phyloP scores from a whole-genome alignment of 1,140 invertebrate genomes.

The Musca domestica region DNA sequence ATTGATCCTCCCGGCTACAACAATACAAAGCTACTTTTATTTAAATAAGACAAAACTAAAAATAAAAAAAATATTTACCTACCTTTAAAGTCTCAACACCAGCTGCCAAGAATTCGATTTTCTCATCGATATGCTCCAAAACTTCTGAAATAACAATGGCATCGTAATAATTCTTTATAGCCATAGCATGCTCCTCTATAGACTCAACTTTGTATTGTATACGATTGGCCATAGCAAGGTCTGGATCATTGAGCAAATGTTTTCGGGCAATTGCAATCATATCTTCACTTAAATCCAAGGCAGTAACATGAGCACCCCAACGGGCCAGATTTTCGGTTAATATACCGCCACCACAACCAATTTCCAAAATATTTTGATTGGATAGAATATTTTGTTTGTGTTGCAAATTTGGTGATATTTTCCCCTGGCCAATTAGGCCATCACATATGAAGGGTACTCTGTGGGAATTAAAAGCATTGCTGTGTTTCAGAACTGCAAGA shows the following conservation, averaged over 20 bases:
- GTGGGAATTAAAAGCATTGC: constrained; percentile 2
- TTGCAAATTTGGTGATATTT: constrained; percentile 35
- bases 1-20: constrained; percentile 76
- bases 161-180: constrained; percentile 66
- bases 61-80: constrained; percentile 16
- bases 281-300: constrained; percentile 51
- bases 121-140: constrained; percentile 84
- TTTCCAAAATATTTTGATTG: constrained; percentile 73
- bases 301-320: constrained; percentile 45
- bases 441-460: constrained; percentile 77
- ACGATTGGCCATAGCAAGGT: constrained; percentile 39
- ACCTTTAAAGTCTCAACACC: constrained; percentile 72
- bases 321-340: constrained; percentile 63
- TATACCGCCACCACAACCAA: constrained; percentile 89
- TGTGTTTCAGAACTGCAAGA: constrained; percentile 28
- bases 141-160: constrained; percentile 86
- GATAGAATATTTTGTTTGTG: constrained; percentile 60
- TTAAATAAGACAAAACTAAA: background rate
- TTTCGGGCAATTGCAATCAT: constrained; percentile 62
- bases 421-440: constrained; percentile 60
- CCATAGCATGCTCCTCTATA: constrained; percentile 61
- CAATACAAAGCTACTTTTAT: constrained; percentile 23
- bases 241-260: constrained; percentile 52
- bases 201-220: constrained; percentile 51
- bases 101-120: constrained; percentile 71